A percentile compares a stretch with the other conserved stretches of the same genome.
Evolutionary conservation across 2,797 vertebrate species (phyloP).

Genomic region (Nannoperca obscura): DNA sequence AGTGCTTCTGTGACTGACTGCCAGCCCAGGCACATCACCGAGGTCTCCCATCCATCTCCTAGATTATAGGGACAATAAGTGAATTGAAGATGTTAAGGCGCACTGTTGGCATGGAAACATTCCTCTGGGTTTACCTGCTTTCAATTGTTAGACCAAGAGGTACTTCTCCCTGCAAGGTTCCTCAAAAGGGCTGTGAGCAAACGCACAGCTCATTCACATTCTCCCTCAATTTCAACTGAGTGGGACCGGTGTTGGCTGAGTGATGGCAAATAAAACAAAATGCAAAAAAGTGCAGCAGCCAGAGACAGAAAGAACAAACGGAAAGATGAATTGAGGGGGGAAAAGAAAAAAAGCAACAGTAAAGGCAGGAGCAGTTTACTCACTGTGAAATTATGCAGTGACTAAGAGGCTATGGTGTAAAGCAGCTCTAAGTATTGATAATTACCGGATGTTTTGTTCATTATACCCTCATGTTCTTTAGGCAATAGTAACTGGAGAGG

Average conservation of each 20-base stretch:
- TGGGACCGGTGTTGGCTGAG: constrained; percentile 26
- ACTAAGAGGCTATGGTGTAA: constrained; percentile 26
- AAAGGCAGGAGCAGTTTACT: constrained; percentile 18
- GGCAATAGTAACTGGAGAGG: background rate
- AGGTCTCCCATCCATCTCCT: constrained; percentile 62
- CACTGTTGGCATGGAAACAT: constrained; percentile 84
- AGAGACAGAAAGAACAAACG: constrained; percentile 31
- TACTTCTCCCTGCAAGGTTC: constrained; percentile 54
- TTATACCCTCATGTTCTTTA: constrained; percentile 17
- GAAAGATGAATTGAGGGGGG: constrained; percentile 24
- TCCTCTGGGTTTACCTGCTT: constrained; percentile 73
- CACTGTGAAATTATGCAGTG: constrained; percentile 27
- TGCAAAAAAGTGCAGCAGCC: background rate
- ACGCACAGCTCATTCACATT: constrained; percentile 37
- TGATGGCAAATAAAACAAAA: constrained; percentile 13
- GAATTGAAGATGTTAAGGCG: constrained; percentile 66
- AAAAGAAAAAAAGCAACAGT: background rate
- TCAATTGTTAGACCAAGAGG: constrained; percentile 61
- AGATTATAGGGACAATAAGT: constrained; percentile 72
- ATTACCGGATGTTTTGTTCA: constrained; percentile 34
- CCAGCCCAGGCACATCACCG: constrained; percentile 30
- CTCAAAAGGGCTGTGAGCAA: constrained; percentile 57
- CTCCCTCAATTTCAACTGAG: constrained; percentile 35
- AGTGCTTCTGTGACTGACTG: constrained; percentile 44
- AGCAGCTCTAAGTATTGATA: constrained; percentile 33